A percentile compares a stretch with the other conserved stretches of the same genome.
phyloP scores from a whole-genome alignment of 2,113 vertebrate species.

The Alaudala cheleensis region DNA sequence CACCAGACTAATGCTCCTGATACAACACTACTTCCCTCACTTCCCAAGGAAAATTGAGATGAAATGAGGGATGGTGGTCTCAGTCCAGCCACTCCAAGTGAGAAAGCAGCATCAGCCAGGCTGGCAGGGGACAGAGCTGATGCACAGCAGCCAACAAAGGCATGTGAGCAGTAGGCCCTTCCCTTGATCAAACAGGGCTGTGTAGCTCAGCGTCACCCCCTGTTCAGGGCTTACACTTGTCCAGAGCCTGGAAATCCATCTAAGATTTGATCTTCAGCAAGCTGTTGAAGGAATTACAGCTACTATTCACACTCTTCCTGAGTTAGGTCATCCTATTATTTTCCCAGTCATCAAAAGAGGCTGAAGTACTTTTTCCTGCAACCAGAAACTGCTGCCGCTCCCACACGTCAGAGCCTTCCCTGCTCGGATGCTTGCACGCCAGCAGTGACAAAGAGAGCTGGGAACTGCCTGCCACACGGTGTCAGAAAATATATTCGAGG shows the following conservation, averaged over 20 bases:
- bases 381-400: not conserved
- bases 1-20: not conserved
- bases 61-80: not conserved
- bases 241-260: slow-evolving; percentile 6
- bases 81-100: not conserved
- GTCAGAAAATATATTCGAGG: not conserved
- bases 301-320: slow-evolving; percentile 36
- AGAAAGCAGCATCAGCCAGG: not conserved
- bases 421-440: accelerated
- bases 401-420: not conserved
- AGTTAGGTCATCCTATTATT: slow-evolving; percentile 49
- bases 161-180: not conserved
- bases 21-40: not conserved
- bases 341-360: not conserved
- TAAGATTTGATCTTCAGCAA: slow-evolving; percentile 11
- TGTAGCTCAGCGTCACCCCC: not conserved
- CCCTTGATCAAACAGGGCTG: not conserved
- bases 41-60: not conserved
- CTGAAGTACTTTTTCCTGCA: slow-evolving; percentile 20
- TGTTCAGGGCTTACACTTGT: not conserved
- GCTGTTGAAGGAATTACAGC: slow-evolving; percentile 18
- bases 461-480: not conserved
- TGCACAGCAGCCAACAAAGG: not conserved
- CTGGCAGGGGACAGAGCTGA: not conserved
- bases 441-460: not conserved